Conservation (phyloP, 2,888 invertebrate genomes). For the Axea sp. region DNA sequence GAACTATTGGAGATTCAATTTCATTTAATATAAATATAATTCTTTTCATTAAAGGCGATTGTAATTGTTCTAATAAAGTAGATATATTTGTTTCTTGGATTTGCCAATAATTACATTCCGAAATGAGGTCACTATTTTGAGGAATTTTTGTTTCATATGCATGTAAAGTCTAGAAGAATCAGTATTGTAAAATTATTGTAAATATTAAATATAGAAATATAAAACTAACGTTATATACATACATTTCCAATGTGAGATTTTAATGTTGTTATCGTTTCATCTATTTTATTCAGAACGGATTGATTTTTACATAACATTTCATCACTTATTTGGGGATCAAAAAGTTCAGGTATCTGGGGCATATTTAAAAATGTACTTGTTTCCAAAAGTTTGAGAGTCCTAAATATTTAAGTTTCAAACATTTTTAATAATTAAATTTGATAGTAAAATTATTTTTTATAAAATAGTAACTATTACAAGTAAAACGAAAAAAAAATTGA, state of each 20-base stretch:
- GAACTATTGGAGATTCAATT: constrained; percentile 79
- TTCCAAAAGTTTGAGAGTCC: constrained; percentile 88
- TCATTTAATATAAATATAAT: constrained; percentile 82
- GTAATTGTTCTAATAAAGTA: constrained; percentile 89
- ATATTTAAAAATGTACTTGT: constrained; percentile 86
- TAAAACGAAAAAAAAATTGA: constrained; percentile 9
- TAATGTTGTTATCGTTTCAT: constrained; percentile 84
- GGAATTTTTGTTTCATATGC: constrained; percentile 78
- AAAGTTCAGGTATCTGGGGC: constrained; percentile 82
- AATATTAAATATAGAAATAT: no score
- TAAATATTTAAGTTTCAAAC: constrained; percentile 73
- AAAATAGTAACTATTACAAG: no score
- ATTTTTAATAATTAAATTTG: neutral
- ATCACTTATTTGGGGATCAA: constrained; percentile 75
- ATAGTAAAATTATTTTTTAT: neutral
- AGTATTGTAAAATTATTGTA: no score
- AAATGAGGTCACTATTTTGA: constrained; percentile 88
- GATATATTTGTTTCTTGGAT: constrained; percentile 89
- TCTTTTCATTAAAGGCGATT: constrained; percentile 84
- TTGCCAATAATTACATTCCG: constrained; percentile 93
- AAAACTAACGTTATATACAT: no score
- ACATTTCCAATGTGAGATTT: constrained; percentile 83
- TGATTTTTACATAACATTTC: constrained; percentile 80
- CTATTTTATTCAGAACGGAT: constrained; percentile 81
- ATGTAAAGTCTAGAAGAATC: constrained; percentile 67